Evolutionary conservation across 2,113 vertebrate genomes (phyloP).

Genomic region (Anas platyrhynchos): DNA sequence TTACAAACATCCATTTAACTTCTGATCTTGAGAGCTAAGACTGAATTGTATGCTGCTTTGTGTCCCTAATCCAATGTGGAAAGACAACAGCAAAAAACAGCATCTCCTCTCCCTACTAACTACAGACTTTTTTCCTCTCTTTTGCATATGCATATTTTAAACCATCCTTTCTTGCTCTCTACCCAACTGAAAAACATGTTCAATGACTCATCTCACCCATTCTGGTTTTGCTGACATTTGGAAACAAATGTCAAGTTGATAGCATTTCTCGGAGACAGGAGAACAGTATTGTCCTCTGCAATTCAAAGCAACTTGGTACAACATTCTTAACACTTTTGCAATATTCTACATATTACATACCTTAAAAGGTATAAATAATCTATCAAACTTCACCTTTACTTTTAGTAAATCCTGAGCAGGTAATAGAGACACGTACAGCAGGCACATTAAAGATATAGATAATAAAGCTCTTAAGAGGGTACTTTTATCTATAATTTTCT

Average conservation of each 20-base stretch:
- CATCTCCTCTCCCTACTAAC: background rate
- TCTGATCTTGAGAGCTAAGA: background rate
- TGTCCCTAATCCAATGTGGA: background rate
- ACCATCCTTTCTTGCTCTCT: background rate
- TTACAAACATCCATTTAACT: background rate
- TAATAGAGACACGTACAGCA: background rate
- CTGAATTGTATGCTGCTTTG: accelerated
- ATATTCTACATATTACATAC: background rate
- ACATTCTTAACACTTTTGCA: background rate
- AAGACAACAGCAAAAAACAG: background rate
- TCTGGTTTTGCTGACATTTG: slow-evolving; percentile 16
- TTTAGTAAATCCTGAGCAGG: background rate
- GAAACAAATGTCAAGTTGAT: slow-evolving; percentile 10
- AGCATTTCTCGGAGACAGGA: background rate
- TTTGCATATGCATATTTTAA: background rate
- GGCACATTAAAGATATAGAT: background rate
- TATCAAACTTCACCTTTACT: background rate
- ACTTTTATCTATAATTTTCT: background rate
- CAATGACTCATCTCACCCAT: background rate
- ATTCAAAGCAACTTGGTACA: background rate
- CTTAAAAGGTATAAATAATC: background rate
- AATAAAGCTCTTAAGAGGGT: background rate
- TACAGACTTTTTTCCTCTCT: background rate
- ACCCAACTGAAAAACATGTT: background rate
- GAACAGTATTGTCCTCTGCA: background rate